A percentile compares a stretch with the other conserved stretches of the same genome.
Conservation (phyloP, 2,888 invertebrate species). For the Acronicta aceris region DNA sequence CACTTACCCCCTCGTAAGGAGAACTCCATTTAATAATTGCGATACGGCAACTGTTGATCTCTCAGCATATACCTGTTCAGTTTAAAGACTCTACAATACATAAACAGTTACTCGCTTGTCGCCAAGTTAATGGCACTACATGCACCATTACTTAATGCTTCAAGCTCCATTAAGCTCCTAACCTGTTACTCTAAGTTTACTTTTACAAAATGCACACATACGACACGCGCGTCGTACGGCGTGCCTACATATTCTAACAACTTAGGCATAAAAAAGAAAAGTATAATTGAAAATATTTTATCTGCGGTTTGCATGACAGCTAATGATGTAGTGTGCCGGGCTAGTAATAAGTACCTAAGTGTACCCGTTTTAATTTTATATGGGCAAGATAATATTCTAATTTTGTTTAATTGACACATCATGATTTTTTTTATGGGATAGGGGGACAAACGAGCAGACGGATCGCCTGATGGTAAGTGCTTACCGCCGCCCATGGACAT, state of each 20-base stretch:
- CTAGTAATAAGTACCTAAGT: too few relatives aligned
- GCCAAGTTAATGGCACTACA: conserved; percentile 13
- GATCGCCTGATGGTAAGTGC: too few relatives aligned
- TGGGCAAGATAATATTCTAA: too few relatives aligned
- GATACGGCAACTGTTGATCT: conserved; percentile 4
- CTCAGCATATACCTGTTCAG: conserved; percentile 8
- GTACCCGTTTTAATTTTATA: too few relatives aligned
- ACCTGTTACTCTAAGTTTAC: conserved; percentile 28
- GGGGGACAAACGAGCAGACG: too few relatives aligned
- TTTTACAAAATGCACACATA: conserved; percentile 15
- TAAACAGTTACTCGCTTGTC: conserved; percentile 15
- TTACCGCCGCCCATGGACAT: too few relatives aligned
- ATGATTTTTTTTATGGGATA: too few relatives aligned
- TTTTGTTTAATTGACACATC: too few relatives aligned
- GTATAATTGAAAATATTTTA: conserved; percentile 18
- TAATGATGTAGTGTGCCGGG: too few relatives aligned
- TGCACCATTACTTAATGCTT: conserved; percentile 22
- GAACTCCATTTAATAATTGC: conserved; percentile 6
- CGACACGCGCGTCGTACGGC: background rate
- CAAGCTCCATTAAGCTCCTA: conserved; percentile 25
- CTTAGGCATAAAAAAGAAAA: conserved; percentile 2
- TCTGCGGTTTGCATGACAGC: conserved; percentile 9
- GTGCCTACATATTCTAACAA: background rate
- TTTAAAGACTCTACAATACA: conserved; percentile 7
- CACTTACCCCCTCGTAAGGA: too few relatives aligned